phyloP scores from a whole-genome alignment of 2,888 invertebrate genomes.

The Crepidodera aurea region DNA sequence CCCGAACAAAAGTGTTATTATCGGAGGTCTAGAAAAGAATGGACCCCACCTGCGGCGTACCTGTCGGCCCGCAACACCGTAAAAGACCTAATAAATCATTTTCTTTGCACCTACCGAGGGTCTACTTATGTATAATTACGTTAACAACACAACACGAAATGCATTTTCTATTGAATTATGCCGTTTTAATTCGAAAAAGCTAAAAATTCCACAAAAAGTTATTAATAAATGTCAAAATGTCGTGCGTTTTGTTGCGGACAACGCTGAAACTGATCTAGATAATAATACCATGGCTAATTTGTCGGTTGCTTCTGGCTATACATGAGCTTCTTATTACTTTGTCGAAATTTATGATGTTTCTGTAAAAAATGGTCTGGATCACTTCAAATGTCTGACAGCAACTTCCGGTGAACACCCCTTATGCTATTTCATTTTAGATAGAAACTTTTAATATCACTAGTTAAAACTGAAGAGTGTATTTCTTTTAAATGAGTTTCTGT shows the following conservation, averaged over 20 bases:
- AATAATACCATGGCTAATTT: constrained; percentile 32
- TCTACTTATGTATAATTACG: constrained; percentile 39
- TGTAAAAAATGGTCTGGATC: constrained; percentile 25
- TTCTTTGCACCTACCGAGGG: constrained; percentile 39
- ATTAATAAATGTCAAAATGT: constrained; percentile 34
- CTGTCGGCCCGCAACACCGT: constrained; percentile 34
- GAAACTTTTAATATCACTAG: too few relatives aligned
- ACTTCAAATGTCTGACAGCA: constrained; percentile 17
- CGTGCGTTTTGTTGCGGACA: constrained; percentile 25
- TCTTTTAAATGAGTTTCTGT: too few relatives aligned
- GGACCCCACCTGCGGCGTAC: constrained; percentile 37
- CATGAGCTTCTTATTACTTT: constrained; percentile 20
- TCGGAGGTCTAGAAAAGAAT: constrained; percentile 31
- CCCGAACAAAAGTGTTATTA: constrained; percentile 39
- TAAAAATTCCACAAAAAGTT: constrained; percentile 35
- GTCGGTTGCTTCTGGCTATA: background rate
- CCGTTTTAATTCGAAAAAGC: constrained; percentile 36
- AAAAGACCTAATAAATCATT: constrained; percentile 40
- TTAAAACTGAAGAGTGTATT: too few relatives aligned
- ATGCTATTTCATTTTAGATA: background rate
- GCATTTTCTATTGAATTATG: constrained; percentile 36
- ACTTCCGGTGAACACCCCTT: constrained; percentile 23
- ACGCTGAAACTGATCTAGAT: constrained; percentile 38
- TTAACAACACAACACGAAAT: constrained; percentile 35
- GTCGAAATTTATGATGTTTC: constrained; percentile 13